Base-by-base conservation (phyloP, 2,888 invertebrate genomes). In the Drosophila robusta region DNA sequence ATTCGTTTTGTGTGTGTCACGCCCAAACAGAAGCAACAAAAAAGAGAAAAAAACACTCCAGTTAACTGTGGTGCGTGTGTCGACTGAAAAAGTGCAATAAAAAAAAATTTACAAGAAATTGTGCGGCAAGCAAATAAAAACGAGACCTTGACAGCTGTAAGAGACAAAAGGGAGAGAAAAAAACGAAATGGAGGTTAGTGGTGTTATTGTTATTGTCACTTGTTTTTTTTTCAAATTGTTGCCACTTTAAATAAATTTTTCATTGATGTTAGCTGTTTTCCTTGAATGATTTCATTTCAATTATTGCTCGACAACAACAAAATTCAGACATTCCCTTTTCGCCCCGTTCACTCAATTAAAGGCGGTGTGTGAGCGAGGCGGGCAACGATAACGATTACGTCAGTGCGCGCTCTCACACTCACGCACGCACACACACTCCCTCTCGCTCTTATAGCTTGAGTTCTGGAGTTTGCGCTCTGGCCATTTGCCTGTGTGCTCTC, bases 391-490 rank as follows among this genome's bases (percentile, higher is more conserved):
- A 70, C 78, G 88, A 83, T 83, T 83, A 83, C 83, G 83, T 83
- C 83, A 83, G 88, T 88, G 82, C 68, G 70, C 64, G 51, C 76
- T 61, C 63, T 49, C 65, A 24, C 45, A 41, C 41, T 26, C 38
- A 34, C 39, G 6, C 38, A 22, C 41, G 16, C 34, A 26, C 32
- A 12, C 39, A 36, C 55, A 57, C 60, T 32, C 61, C 24, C 45
- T 22, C 39, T 24, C 54, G 4, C 49, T 57, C 54, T 18, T 38
- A 54, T 44, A 18, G 41, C 61, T 51, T 55, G 41, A 56, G 72
- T 81, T 74, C 83, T 83, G 86, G 86, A 83, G 88, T 83, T 85
- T 83, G 83, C 88, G 83, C 83, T 86, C 83, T 82, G 22, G 7
- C 34, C 39, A 34, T 58, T 49, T 56, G 34, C 45, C 34, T 9